Conservation (phyloP, 2,797 vertebrate species). For the Parauchenoglanis punctatus region DNA sequence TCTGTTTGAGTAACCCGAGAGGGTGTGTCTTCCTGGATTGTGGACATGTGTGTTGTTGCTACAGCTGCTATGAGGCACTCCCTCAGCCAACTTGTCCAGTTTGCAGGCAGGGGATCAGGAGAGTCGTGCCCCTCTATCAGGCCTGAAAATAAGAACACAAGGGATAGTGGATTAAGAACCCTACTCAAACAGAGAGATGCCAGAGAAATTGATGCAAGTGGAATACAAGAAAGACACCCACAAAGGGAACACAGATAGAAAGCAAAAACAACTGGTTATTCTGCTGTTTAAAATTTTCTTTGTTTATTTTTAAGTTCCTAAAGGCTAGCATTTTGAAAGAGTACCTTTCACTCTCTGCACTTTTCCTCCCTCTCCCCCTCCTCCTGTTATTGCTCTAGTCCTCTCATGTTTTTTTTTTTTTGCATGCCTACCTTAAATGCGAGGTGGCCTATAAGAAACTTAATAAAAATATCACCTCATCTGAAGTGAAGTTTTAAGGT, state of each 20-base stretch:
- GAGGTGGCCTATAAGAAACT: background rate
- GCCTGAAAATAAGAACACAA: slow-evolving; percentile 44
- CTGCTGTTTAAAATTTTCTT: background rate
- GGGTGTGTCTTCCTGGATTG: slow-evolving; percentile 83
- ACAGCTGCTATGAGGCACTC: slow-evolving; percentile 80
- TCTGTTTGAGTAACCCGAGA: slow-evolving; percentile 79
- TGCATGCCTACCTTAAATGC: background rate
- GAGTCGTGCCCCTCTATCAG: slow-evolving; percentile 83
- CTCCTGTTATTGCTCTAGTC: background rate
- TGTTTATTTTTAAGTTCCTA: background rate
- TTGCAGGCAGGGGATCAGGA: slow-evolving; percentile 78
- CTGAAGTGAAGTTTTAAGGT: background rate
- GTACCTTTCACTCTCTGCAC: background rate
- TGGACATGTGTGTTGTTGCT: slow-evolving; percentile 88
- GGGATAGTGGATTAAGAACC: background rate
- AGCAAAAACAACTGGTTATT: background rate
- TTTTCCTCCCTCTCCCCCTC: background rate
- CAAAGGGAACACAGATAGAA: background rate
- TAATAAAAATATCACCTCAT: background rate
- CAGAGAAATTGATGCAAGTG: background rate
- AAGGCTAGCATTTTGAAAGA: background rate
- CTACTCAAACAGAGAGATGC: slow-evolving; percentile 34
- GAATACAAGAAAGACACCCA: background rate
- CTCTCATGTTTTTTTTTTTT: background rate
- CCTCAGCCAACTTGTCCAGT: slow-evolving; percentile 79